Percentiles rank a stretch among this genome's conserved stretches.
phyloP scores from a whole-genome alignment of 2,113 vertebrate genomes.

The Noctilio leporinus region DNA sequence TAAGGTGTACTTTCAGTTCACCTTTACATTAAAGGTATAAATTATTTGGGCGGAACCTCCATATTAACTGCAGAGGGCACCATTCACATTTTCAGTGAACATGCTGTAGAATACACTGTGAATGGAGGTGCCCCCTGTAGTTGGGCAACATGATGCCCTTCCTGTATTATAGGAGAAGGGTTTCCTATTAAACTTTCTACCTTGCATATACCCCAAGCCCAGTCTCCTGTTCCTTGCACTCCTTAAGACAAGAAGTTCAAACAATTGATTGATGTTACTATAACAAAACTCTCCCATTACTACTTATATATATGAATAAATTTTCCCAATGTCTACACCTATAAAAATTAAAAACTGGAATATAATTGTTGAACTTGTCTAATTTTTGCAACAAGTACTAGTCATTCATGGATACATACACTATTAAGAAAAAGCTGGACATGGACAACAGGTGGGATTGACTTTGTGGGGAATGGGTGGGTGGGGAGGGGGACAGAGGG shows the following conservation, averaged over 20 bases:
- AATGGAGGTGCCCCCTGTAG: not conserved
- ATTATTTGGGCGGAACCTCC: not conserved
- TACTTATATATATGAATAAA: not conserved
- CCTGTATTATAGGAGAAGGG: not conserved
- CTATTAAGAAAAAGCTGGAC: not conserved
- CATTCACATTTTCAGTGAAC: not conserved
- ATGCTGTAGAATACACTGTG: not conserved
- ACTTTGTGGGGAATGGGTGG: no score
- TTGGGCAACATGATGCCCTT: not conserved
- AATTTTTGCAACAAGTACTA: slow-evolving; percentile 10
- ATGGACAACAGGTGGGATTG: no score
- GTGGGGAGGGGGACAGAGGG: no score
- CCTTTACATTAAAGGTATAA: not conserved
- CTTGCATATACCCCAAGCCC: not conserved
- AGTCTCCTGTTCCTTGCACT: not conserved
- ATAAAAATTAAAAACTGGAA: slow-evolving; percentile 2
- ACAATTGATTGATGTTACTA: not conserved
- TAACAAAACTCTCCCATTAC: not conserved
- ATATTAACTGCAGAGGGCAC: not conserved
- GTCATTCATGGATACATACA: not conserved
- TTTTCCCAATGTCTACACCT: not conserved
- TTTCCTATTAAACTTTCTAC: not conserved
- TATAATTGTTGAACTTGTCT: not conserved
- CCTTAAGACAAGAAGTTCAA: not conserved
- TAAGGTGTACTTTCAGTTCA: not conserved